Evolutionary conservation across 1,140 invertebrate genomes (phyloP).

Genomic region (Brachionus manjavacas): DNA sequence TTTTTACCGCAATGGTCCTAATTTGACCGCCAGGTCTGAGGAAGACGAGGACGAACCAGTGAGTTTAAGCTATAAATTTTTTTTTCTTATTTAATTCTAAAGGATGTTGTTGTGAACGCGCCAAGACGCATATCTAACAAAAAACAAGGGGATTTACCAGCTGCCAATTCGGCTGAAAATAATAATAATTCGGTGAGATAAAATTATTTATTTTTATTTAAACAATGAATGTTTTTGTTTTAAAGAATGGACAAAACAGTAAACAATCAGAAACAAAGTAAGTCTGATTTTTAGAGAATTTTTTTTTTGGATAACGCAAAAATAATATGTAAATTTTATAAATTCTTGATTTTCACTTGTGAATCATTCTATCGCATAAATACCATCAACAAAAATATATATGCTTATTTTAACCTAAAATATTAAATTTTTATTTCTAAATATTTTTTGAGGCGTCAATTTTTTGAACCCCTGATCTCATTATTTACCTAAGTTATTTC

Average conservation of each 20-base stretch:
- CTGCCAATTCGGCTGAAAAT: not conserved
- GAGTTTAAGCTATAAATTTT: not conserved
- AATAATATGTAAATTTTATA: not conserved
- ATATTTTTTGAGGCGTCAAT: too few relatives aligned
- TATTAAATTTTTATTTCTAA: too few relatives aligned
- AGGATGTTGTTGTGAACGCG: conserved; percentile 14
- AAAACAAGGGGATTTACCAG: not conserved
- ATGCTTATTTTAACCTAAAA: too few relatives aligned
- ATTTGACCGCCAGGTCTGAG: not conserved
- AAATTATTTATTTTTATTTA: not conserved
- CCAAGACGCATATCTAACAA: conserved; percentile 37
- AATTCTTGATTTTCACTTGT: too few relatives aligned
- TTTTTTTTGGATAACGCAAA: not conserved
- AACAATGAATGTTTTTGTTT: not conserved
- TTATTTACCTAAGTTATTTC: too few relatives aligned
- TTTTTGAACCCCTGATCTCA: too few relatives aligned
- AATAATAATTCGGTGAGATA: not conserved
- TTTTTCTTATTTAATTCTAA: not conserved
- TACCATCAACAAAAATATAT: too few relatives aligned
- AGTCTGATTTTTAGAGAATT: not conserved
- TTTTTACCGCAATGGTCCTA: not conserved
- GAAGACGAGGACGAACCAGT: conserved; percentile 29
- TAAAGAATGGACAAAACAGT: not conserved
- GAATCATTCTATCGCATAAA: too few relatives aligned
- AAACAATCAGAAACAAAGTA: not conserved